These are phyloP conservation scores for Microctenopoma steveboyesi DNA, from an alignment of 2,797 vertebrate genomes.

Conservation along the genomic window DNA sequence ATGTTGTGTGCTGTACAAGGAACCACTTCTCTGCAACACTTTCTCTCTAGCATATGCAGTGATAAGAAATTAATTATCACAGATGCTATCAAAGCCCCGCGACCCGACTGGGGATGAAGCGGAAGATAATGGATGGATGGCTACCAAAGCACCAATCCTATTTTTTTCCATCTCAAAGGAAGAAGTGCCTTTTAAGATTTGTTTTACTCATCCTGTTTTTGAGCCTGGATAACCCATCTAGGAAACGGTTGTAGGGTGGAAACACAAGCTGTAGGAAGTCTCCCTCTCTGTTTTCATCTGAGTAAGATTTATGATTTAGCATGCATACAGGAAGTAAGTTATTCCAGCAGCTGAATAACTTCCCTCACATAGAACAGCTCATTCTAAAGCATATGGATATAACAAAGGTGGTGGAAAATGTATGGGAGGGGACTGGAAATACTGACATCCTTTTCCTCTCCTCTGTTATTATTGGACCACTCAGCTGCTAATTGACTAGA, in stretches of 20 bases:
- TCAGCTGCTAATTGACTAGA: slow-evolving; percentile 51
- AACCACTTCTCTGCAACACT: fast-evolving
- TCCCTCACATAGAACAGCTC: slow-evolving; percentile 65
- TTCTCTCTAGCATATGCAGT: not conserved
- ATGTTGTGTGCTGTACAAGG: not conserved
- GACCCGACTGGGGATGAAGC: too few relatives aligned
- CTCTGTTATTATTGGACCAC: slow-evolving; percentile 38
- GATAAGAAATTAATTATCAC: not conserved
- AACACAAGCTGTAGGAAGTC: slow-evolving; percentile 70
- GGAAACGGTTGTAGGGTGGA: slow-evolving; percentile 73
- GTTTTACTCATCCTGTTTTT: slow-evolving; percentile 81
- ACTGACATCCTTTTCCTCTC: slow-evolving; percentile 33
- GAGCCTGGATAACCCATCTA: slow-evolving; percentile 65
- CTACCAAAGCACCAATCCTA: slow-evolving; percentile 6
- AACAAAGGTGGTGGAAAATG: slow-evolving; percentile 35
- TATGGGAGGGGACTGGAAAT: slow-evolving; percentile 54
- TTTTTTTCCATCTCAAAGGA: slow-evolving; percentile 35
- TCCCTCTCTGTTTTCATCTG: slow-evolving; percentile 35
- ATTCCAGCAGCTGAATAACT: slow-evolving; percentile 76
- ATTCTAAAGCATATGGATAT: slow-evolving; percentile 58
- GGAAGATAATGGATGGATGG: too few relatives aligned
- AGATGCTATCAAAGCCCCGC: not conserved
- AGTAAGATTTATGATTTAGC: slow-evolving; percentile 60
- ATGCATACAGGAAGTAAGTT: slow-evolving; percentile 74
- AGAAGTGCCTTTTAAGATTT: slow-evolving; percentile 57